These are phyloP conservation scores for Zalophus californianus DNA, from an alignment of 2,797 vertebrate species.

Conservation along the genomic window DNA sequence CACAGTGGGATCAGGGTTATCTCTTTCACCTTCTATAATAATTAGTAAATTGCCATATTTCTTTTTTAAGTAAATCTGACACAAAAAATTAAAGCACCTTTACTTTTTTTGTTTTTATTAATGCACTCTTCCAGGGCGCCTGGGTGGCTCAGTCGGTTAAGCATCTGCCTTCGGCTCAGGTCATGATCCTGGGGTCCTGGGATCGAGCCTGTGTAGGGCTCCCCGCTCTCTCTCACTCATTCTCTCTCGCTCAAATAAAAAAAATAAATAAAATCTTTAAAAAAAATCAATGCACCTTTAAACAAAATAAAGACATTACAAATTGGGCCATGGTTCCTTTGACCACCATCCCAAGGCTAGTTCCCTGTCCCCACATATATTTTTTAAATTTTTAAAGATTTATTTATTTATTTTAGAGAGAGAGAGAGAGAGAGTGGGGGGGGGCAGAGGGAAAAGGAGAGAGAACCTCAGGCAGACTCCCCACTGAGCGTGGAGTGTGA, in stretches of 20 bases:
- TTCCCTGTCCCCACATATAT: background rate
- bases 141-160: background rate
- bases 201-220: background rate
- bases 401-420: background rate
- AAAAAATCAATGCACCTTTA: background rate
- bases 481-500: background rate
- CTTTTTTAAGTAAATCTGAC: background rate
- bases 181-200: background rate
- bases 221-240: background rate
- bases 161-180: background rate
- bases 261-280: background rate
- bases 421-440: background rate
- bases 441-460: background rate
- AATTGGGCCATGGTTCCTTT: background rate
- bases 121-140: background rate
- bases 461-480: background rate
- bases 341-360: background rate
- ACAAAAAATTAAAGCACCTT: background rate
- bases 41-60: background rate
- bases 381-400: background rate
- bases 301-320: background rate
- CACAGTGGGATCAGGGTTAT: background rate
- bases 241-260: background rate
- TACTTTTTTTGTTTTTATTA: background rate
- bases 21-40: background rate